Conservation (phyloP, 2,888 invertebrate genomes). For the Tinea pellionella region DNA sequence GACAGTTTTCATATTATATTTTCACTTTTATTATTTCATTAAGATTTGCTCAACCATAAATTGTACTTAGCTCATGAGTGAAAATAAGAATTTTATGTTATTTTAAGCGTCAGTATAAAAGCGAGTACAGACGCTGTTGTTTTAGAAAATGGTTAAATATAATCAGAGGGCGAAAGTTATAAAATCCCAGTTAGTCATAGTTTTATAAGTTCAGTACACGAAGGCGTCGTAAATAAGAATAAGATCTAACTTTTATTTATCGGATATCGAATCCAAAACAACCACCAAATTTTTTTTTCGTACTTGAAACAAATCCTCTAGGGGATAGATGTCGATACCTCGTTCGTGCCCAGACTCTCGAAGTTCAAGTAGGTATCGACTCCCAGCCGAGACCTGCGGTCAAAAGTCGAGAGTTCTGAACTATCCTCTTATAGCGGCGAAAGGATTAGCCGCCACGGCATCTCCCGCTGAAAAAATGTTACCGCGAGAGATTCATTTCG, state of each 20-base stretch:
- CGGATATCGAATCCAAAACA: slow-evolving; percentile 11
- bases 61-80: too few relatives aligned
- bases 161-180: neutral
- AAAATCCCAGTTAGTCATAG: neutral
- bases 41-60: too few relatives aligned
- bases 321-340: slow-evolving; percentile 7
- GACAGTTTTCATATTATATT: neutral
- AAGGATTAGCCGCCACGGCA: slow-evolving; percentile 10
- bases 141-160: too few relatives aligned
- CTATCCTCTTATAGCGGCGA: slow-evolving; percentile 6
- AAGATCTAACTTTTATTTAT: slow-evolving; percentile 12
- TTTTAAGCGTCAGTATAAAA: too few relatives aligned
- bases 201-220: neutral
- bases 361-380: slow-evolving; percentile 12
- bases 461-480: neutral
- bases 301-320: slow-evolving; percentile 1
- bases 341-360: slow-evolving; percentile 11
- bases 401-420: slow-evolving; percentile 11
- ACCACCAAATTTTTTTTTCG: slow-evolving; percentile 6
- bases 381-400: slow-evolving; percentile 5
- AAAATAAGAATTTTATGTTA: too few relatives aligned
- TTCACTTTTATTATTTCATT: neutral
- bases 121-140: too few relatives aligned
- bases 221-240: slow-evolving; percentile 10
- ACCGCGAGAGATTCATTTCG: neutral